phyloP scores from a whole-genome alignment of 2,888 invertebrate species.

The Apotomis betuletana region DNA sequence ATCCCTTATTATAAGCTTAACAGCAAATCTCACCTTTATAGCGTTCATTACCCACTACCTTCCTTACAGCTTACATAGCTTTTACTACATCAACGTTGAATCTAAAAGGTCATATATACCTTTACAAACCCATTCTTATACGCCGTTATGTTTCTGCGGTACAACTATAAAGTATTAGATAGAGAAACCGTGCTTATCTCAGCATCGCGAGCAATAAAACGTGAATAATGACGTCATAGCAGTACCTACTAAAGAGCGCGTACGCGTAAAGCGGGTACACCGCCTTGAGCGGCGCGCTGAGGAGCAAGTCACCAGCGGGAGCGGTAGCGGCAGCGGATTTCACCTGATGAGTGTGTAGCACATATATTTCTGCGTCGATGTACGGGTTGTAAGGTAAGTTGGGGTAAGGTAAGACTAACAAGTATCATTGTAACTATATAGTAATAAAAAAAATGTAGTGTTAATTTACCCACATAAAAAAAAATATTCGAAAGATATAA shows the following conservation, averaged over 20 bases:
- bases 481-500: too few relatives aligned
- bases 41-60: neutral
- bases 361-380: too few relatives aligned
- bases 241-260: neutral
- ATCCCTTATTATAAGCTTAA: too few relatives aligned
- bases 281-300: slow-evolving; percentile 18
- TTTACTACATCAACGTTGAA: neutral
- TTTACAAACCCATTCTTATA: neutral
- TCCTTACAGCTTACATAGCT: too few relatives aligned
- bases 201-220: slow-evolving; percentile 23
- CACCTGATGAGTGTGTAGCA: too few relatives aligned
- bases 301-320: neutral
- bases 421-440: too few relatives aligned
- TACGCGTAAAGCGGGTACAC: slow-evolving; percentile 26
- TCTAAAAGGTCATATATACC: slow-evolving; percentile 5
- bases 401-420: too few relatives aligned
- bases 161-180: slow-evolving; percentile 28
- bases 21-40: too few relatives aligned
- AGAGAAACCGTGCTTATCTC: slow-evolving; percentile 30
- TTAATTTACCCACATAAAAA: too few relatives aligned
- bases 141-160: neutral
- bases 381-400: too few relatives aligned
- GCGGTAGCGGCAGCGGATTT: neutral
- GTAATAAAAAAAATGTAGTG: too few relatives aligned
- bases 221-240: slow-evolving; percentile 29